Percentiles rank a stretch among this genome's conserved stretches.
Conservation (phyloP, 23 tunicate genomes). For the Styela clava region DNA sequence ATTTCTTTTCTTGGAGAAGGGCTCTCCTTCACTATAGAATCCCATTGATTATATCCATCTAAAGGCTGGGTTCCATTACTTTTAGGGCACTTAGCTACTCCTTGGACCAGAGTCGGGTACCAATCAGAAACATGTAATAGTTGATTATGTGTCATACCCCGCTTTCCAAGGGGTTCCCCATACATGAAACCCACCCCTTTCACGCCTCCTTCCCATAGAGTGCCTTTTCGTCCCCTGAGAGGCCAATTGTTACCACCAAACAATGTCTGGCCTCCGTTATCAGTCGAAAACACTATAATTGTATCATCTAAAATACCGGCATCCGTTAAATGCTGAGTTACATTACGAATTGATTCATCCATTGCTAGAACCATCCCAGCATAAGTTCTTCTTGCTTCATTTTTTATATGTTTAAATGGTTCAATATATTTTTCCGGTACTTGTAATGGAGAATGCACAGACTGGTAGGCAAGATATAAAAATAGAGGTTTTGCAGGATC, state of each 20-base stretch:
- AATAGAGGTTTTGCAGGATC: constrained; percentile 57
- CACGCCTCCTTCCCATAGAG: constrained; percentile 92
- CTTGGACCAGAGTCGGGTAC: constrained; percentile 82
- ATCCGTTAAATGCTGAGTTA: constrained; percentile 57
- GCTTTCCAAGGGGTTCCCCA: constrained; percentile 48
- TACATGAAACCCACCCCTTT: constrained; percentile 80
- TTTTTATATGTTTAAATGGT: constrained; percentile 39
- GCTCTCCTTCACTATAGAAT: constrained; percentile 33
- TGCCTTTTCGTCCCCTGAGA: constrained; percentile 63
- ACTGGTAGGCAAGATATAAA: constrained; percentile 65
- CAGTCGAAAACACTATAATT: constrained; percentile 71
- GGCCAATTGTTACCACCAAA: constrained; percentile 95
- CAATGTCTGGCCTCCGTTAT: constrained; percentile 85
- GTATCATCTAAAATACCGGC: constrained; percentile 67
- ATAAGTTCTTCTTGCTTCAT: constrained; percentile 33
- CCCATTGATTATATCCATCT: constrained; percentile 84
- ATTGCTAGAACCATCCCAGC: constrained; percentile 91
- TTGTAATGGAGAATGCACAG: constrained; percentile 69
- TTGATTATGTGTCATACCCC: constrained; percentile 35
- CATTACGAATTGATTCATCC: constrained; percentile 81
- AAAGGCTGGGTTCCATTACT: constrained; percentile 42
- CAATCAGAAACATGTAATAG: constrained; percentile 90
- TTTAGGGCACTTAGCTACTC: constrained; percentile 57
- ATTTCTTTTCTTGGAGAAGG: constrained; percentile 52
- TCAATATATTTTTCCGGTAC: constrained; percentile 48